Conservation (phyloP, 2,888 invertebrate species). For the Melolontha melolontha region DNA sequence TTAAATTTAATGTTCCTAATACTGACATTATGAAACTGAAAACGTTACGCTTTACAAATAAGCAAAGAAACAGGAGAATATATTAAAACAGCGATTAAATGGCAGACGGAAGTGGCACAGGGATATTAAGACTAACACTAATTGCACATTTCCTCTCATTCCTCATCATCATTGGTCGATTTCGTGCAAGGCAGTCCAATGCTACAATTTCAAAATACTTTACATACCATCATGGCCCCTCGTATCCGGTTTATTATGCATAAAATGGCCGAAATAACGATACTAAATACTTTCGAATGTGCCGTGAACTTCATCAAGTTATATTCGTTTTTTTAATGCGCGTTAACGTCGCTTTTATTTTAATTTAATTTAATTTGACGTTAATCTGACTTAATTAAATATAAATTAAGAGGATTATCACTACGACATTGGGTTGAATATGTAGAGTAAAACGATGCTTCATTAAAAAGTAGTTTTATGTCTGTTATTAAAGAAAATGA, state of each 20-base stretch:
- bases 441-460: slow-evolving; percentile 1
- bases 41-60: not conserved
- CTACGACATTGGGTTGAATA: not conserved
- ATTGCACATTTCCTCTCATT: slow-evolving; percentile 13
- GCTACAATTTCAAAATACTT: slow-evolving; percentile 20
- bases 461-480: slow-evolving; percentile 11
- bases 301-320: too few relatives aligned
- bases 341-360: not conserved
- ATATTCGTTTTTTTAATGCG: too few relatives aligned
- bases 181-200: slow-evolving; percentile 7
- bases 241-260: slow-evolving; percentile 12
- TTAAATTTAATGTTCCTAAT: too few relatives aligned
- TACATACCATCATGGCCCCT: slow-evolving; percentile 11
- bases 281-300: too few relatives aligned
- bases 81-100: not conserved
- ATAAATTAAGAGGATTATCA: slow-evolving; percentile 19
- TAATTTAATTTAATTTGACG: slow-evolving; percentile 25
- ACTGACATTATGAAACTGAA: too few relatives aligned
- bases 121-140: slow-evolving; percentile 7
- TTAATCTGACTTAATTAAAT: slow-evolving; percentile 15
- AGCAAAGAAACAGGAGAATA: not conserved
- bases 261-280: slow-evolving; percentile 20
- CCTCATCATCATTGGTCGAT: slow-evolving; percentile 1
- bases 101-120: slow-evolving; percentile 12
- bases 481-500: slow-evolving; percentile 13